Conservation (phyloP, 2,888 invertebrate genomes). For the Epsilonema sp. region DNA sequence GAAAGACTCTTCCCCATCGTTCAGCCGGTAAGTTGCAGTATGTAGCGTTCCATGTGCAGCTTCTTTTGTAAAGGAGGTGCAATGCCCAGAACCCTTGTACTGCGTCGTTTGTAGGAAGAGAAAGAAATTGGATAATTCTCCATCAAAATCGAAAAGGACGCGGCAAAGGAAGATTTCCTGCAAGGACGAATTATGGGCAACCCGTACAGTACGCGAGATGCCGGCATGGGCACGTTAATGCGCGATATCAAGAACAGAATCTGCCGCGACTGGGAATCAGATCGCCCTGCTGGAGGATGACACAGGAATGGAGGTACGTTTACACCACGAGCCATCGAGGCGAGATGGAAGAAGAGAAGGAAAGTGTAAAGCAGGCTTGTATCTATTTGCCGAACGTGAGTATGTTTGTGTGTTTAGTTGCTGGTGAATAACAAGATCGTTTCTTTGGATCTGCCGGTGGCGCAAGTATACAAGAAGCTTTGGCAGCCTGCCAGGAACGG, state of each 20-base stretch:
- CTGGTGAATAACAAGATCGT: constrained; percentile 95
- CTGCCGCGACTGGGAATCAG: constrained; percentile 62
- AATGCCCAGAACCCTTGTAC: not conserved
- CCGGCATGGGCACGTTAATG: constrained; percentile 88
- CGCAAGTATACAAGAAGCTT: constrained; percentile 45
- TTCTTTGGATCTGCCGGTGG: constrained; percentile 74
- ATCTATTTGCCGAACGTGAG: not conserved
- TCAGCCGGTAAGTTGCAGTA: constrained; percentile 48
- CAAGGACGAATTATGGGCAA: constrained; percentile 94
- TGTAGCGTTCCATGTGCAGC: too few relatives aligned
- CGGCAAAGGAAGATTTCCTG: constrained; percentile 94
- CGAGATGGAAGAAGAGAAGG: too few relatives aligned
- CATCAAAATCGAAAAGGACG: constrained; percentile 86
- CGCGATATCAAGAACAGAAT: constrained; percentile 97
- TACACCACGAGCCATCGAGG: too few relatives aligned
- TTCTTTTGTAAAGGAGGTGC: not conserved
- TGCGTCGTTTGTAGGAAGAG: constrained; percentile 36
- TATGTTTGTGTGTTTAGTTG: too few relatives aligned
- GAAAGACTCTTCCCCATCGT: constrained; percentile 90
- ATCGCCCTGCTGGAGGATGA: constrained; percentile 94
- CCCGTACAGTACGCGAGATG: constrained; percentile 80
- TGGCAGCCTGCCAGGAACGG: constrained; percentile 68
- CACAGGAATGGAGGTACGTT: constrained; percentile 86
- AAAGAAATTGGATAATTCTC: constrained; percentile 91
- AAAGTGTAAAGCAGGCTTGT: too few relatives aligned